phyloP scores from a whole-genome alignment of 2,888 invertebrate genomes.

The Nysson spinosus region DNA sequence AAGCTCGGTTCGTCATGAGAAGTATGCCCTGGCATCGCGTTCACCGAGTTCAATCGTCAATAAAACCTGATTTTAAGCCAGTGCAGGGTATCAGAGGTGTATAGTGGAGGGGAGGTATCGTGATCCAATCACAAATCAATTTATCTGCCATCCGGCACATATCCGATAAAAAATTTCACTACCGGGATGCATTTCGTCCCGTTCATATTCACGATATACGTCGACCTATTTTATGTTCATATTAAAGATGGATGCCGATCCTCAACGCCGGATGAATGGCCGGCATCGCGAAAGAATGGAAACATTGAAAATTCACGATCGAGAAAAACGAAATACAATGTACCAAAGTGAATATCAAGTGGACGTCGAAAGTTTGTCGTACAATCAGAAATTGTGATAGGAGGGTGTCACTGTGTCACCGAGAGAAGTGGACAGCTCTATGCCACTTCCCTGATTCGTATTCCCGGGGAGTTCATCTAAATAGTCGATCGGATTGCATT shows the following conservation, averaged over 20 bases:
- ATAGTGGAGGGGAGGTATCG: conserved; percentile 29
- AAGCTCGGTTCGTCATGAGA: conserved; percentile 42
- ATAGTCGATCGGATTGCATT: conserved; percentile 16
- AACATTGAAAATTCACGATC: background rate
- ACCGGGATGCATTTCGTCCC: conserved; percentile 47
- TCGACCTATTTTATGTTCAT: conserved; percentile 19
- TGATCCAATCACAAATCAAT: conserved; percentile 66
- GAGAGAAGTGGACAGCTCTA: background rate
- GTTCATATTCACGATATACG: conserved; percentile 40
- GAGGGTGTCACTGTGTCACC: background rate
- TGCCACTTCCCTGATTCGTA: background rate
- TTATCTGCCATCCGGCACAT: conserved; percentile 57
- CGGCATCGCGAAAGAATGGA: conserved; percentile 2
- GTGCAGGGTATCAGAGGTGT: no score
- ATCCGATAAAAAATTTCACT: conserved; percentile 47
- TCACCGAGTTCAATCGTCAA: conserved; percentile 45
- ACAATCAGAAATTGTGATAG: background rate
- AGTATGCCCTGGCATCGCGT: conserved; percentile 38
- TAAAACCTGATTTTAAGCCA: conserved; percentile 50
- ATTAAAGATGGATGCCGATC: conserved; percentile 39
- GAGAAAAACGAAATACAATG: background rate
- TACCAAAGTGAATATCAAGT: no score
- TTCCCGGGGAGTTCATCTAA: background rate
- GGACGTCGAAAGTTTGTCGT: no score
- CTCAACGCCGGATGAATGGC: conserved; percentile 1